These are phyloP conservation scores for Microplitis manilae DNA, from an alignment of 2,888 invertebrate species.

Conservation along the genomic window DNA sequence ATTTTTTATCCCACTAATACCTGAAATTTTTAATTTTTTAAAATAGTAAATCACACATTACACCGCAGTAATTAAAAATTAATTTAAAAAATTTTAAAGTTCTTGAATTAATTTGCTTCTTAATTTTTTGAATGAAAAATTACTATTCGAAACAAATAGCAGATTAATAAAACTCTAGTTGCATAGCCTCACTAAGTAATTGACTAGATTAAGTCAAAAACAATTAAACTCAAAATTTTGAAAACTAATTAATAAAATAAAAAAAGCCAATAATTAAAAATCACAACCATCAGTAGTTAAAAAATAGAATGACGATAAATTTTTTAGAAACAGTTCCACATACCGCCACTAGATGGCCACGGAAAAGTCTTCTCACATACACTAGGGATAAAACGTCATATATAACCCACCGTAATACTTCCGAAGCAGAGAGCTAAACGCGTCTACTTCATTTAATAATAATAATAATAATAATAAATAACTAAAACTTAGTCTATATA, in stretches of 20 bases:
- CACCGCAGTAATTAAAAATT: too few species aligned
- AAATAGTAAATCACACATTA: too few species aligned
- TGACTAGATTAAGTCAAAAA: neutral
- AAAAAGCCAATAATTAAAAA: neutral
- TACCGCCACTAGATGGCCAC: neutral
- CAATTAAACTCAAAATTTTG: neutral
- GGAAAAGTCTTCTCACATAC: neutral
- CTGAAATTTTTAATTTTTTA: too few species aligned
- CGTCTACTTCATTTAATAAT: neutral
- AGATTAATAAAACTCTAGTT: too few species aligned
- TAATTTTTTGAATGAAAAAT: too few species aligned
- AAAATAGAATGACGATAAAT: neutral
- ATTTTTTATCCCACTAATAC: too few species aligned
- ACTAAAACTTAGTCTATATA: neutral
- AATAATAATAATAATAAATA: neutral
- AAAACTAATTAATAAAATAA: neutral
- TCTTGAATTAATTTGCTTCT: too few species aligned
- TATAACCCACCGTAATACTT: neutral
- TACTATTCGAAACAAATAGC: too few species aligned
- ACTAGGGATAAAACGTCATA: neutral
- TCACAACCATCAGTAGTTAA: neutral
- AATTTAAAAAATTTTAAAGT: too few species aligned
- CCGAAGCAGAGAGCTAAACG: neutral
- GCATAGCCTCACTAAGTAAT: too few species aligned
- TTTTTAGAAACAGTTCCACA: neutral